A percentile compares a stretch with the other conserved stretches of the same genome.
Conservation (phyloP, 1,140 invertebrate species). For the Pseudomyrmex sp. region DNA sequence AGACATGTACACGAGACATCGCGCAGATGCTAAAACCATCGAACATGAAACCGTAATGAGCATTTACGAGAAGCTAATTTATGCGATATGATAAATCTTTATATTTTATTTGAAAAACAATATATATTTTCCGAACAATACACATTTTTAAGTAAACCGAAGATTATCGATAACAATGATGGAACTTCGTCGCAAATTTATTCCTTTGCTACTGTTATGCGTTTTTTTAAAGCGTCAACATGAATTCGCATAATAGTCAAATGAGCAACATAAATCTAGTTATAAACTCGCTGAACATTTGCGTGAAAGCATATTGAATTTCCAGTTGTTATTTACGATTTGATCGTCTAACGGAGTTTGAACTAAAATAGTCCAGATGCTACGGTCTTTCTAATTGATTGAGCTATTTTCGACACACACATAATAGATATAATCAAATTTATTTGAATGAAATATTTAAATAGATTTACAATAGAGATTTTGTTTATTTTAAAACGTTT, state of each 20-base stretch:
- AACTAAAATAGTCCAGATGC: conserved; percentile 59
- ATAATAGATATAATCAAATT: conserved; percentile 41
- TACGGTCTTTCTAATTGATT: conserved; percentile 59
- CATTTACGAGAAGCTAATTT: too few relatives aligned
- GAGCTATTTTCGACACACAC: conserved; percentile 59
- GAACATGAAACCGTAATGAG: too few relatives aligned
- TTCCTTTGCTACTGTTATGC: neutral
- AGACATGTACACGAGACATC: too few relatives aligned
- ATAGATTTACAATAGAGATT: too few relatives aligned
- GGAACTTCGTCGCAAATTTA: neutral
- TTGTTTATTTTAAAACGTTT: neutral
- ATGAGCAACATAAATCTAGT: neutral
- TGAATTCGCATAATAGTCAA: conserved; percentile 19
- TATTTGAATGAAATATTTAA: too few relatives aligned
- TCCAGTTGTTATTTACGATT: neutral
- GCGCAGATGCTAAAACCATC: too few relatives aligned
- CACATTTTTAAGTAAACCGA: neutral
- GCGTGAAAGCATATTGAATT: conserved; percentile 17
- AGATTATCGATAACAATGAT: neutral
- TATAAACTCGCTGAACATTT: conserved; percentile 15
- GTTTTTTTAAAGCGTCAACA: neutral
- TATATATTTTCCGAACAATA: too few relatives aligned
- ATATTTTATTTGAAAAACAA: too few relatives aligned
- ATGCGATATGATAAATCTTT: too few relatives aligned
- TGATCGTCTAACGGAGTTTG: neutral